Evolutionary conservation across 2,113 vertebrate species (phyloP).

Genomic region (Drymodes brunneopygia): DNA sequence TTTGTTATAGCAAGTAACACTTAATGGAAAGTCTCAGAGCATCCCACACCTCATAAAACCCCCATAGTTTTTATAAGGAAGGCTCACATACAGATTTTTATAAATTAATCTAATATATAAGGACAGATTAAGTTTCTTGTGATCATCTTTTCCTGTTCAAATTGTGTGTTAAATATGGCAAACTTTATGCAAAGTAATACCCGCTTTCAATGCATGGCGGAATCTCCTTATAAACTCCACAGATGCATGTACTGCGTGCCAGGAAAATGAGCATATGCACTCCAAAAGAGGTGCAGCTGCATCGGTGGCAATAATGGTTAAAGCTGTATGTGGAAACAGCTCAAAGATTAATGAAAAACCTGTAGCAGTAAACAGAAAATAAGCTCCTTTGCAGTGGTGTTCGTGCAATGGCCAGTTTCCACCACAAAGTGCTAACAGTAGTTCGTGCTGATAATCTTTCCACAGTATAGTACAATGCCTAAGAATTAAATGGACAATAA

Average conservation of each 20-base stretch:
- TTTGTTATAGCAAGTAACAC: constrained; percentile 26
- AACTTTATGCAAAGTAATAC: background rate
- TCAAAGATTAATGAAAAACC: background rate
- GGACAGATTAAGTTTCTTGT: background rate
- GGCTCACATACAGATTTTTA: background rate
- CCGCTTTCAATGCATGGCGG: background rate
- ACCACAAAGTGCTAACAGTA: background rate
- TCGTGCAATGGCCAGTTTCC: background rate
- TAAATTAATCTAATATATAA: background rate
- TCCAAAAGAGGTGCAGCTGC: constrained; percentile 11
- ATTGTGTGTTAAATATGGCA: background rate
- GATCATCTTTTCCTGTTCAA: background rate
- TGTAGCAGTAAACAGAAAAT: background rate
- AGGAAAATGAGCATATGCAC: background rate
- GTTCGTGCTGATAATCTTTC: background rate
- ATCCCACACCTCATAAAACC: constrained; percentile 30
- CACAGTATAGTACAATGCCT: background rate
- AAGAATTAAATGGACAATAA: background rate
- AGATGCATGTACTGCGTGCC: background rate
- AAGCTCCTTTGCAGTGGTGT: background rate
- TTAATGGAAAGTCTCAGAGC: constrained; percentile 34
- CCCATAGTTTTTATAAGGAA: background rate
- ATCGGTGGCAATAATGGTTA: background rate
- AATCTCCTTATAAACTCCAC: background rate
- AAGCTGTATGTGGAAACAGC: background rate